Percentiles rank a stretch among this genome's conserved stretches.
These are phyloP conservation scores for Drosophila kohkoa DNA, from an alignment of 1,140 invertebrate genomes.

Conservation along the genomic window DNA sequence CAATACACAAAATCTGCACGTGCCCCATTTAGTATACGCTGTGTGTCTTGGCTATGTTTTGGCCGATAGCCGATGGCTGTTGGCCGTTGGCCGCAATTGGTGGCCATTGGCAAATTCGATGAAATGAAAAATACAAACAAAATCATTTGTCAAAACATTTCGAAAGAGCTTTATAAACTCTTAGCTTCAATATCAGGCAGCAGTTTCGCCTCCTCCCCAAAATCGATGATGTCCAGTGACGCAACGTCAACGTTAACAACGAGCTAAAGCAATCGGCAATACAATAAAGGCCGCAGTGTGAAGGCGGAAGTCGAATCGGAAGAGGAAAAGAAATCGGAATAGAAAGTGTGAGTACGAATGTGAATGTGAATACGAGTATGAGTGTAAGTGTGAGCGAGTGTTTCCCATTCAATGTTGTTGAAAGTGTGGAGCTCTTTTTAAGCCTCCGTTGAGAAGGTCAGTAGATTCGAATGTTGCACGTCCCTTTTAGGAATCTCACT, in stretches of 20 bases:
- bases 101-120: slow-evolving; percentile 68
- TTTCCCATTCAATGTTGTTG: slow-evolving; percentile 20
- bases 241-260: slow-evolving; percentile 45
- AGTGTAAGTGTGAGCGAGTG: slow-evolving; percentile 3
- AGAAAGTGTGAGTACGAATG: slow-evolving; percentile 50
- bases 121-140: slow-evolving; percentile 83
- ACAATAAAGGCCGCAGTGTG: slow-evolving; percentile 61
- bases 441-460: slow-evolving; percentile 30
- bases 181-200: slow-evolving; percentile 26
- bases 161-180: slow-evolving; percentile 71
- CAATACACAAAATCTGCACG: not conserved
- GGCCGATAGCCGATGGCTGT: not conserved
- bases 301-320: slow-evolving; percentile 65
- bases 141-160: slow-evolving; percentile 83
- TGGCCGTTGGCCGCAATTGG: slow-evolving; percentile 55
- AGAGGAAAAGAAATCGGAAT: slow-evolving; percentile 60
- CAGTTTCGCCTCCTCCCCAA: slow-evolving; percentile 12
- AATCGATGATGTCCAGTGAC: slow-evolving; percentile 57
- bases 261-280: slow-evolving; percentile 38
- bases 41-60: not conserved
- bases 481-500: not conserved
- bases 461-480: slow-evolving; percentile 15
- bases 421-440: slow-evolving; percentile 23
- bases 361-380: slow-evolving; percentile 4
- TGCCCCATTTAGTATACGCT: not conserved